These are phyloP conservation scores for Chromobotia macracanthus DNA, from an alignment of 2,797 vertebrate species.

Conservation along the genomic window DNA sequence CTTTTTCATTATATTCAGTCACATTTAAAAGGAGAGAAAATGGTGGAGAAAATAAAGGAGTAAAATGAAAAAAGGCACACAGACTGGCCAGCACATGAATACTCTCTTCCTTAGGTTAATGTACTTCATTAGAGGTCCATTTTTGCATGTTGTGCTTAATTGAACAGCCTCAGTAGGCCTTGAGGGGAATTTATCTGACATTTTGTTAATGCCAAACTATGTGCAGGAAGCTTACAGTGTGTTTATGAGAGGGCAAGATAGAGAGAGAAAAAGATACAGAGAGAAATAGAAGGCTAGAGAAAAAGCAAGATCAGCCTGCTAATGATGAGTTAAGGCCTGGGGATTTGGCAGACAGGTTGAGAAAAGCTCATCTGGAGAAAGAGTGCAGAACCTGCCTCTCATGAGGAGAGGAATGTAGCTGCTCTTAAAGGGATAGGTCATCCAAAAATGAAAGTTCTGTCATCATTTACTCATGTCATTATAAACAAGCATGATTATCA, in stretches of 20 bases:
- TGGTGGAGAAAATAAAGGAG: conserved; percentile 41
- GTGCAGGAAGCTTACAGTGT: conserved; percentile 60
- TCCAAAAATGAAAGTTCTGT: background rate
- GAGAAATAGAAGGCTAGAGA: conserved; percentile 46
- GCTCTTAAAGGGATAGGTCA: conserved; percentile 1
- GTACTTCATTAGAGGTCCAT: conserved; percentile 70
- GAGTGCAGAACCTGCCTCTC: background rate
- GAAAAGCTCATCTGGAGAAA: conserved; percentile 58
- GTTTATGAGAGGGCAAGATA: background rate
- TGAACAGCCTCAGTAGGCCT: conserved; percentile 65
- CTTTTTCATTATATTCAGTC: conserved; percentile 4
- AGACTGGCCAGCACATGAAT: conserved; percentile 54
- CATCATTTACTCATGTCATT: background rate
- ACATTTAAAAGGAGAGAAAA: conserved; percentile 61
- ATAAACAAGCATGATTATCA: background rate
- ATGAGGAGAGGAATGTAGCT: background rate
- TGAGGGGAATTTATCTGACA: conserved; percentile 72
- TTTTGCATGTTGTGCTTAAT: conserved; percentile 71
- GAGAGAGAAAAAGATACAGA: conserved; percentile 4
- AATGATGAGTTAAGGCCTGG: conserved; percentile 65
- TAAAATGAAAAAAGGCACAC: conserved; percentile 5
- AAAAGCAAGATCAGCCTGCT: conserved; percentile 59
- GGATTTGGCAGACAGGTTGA: conserved; percentile 60
- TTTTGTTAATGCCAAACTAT: conserved; percentile 69
- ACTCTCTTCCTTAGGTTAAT: conserved; percentile 69